Evolutionary conservation across 2,797 vertebrate genomes (phyloP).

Genomic region (Manis pentadactyla): DNA sequence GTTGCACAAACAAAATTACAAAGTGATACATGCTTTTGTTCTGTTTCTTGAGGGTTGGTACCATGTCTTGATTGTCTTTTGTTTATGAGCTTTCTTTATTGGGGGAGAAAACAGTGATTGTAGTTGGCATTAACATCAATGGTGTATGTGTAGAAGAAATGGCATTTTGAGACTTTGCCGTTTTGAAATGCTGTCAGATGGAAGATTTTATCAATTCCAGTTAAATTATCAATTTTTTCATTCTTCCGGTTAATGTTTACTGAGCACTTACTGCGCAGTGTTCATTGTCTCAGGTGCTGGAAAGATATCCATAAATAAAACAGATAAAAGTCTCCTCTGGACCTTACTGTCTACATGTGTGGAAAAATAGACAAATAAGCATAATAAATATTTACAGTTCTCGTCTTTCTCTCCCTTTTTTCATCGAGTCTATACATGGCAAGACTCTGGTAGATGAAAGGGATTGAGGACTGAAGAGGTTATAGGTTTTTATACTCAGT

Average conservation of each 20-base stretch:
- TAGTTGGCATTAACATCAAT: neutral
- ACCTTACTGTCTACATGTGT: neutral
- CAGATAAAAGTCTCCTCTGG: neutral
- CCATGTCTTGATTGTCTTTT: constrained; percentile 3
- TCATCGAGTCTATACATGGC: neutral
- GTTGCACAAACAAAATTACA: neutral
- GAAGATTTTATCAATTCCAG: constrained; percentile 29
- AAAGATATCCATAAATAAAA: constrained; percentile 31
- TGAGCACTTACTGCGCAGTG: neutral
- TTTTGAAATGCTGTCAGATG: constrained; percentile 50
- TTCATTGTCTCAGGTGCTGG: neutral
- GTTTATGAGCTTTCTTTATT: constrained; percentile 16
- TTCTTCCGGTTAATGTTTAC: constrained; percentile 23
- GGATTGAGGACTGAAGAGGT: neutral
- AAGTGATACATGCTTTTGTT: neutral
- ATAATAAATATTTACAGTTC: neutral
- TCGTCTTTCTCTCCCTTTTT: neutral
- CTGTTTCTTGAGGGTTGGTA: neutral
- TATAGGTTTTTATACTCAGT: neutral
- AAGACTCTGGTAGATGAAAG: neutral
- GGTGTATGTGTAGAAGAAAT: constrained; percentile 17
- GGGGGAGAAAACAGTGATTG: neutral
- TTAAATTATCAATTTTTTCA: constrained; percentile 15
- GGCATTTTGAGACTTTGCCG: neutral
- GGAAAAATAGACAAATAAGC: neutral